Conservation (phyloP, 92 coral and sea anemone genomes). For the Pocillopora grandis region DNA sequence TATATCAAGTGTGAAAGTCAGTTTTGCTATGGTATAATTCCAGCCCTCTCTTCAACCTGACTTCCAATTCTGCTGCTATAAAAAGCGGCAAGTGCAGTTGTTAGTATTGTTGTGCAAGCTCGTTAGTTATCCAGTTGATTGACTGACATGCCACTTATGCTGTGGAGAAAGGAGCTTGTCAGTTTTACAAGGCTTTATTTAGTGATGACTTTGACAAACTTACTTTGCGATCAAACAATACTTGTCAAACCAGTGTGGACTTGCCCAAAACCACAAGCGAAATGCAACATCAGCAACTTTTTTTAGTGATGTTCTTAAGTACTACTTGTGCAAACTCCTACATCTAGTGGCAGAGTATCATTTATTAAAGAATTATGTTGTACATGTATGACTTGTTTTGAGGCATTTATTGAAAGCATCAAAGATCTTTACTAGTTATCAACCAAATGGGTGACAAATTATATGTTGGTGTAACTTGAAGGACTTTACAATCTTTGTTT, state of each 20-base stretch:
- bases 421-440: neutral
- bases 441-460: neutral
- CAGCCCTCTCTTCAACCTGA: no score
- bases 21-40: no score
- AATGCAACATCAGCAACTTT: slow-evolving; percentile 16
- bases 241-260: slow-evolving; percentile 19
- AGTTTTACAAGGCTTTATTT: neutral
- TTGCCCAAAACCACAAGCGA: neutral
- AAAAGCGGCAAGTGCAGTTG: no score
- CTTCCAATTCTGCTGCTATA: no score
- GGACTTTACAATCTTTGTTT: neutral
- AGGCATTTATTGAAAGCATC: neutral
- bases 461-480: neutral
- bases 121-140: neutral
- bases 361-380: neutral
- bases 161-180: neutral
- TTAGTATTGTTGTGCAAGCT: neutral
- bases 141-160: neutral
- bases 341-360: no score
- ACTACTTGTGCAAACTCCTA: neutral
- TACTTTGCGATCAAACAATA: neutral
- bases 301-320: neutral
- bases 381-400: neutral
- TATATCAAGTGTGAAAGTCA: no score
- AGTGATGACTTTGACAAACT: neutral